Percentiles rank a stretch among this genome's conserved stretches.
Evolutionary conservation across 2,888 invertebrate genomes (phyloP).

Genomic region (Aporophyla nigra): DNA sequence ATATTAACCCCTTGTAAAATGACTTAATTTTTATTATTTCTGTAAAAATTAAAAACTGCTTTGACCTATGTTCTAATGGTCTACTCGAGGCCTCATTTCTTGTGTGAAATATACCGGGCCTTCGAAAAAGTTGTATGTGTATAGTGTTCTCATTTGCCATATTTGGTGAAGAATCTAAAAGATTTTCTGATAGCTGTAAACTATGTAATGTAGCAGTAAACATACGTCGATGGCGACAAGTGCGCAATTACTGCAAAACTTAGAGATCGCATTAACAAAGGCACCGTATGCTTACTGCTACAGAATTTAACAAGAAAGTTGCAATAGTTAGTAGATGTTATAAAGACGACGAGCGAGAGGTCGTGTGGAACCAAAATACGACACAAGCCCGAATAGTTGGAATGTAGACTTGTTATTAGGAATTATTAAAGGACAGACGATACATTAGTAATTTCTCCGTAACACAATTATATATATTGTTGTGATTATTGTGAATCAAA

Average conservation of each 20-base stretch:
- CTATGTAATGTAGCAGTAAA: conserved; percentile 20
- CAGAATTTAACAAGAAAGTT: conserved; percentile 31
- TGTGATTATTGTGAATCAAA: conserved; percentile 82
- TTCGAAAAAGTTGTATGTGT: conserved; percentile 12
- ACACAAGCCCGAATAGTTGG: conserved; percentile 34
- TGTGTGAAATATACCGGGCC: conserved; percentile 21
- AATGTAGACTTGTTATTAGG: conserved; percentile 56
- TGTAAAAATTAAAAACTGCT: conserved; percentile 22
- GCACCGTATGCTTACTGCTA: conserved; percentile 19
- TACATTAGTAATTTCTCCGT: conserved; percentile 50
- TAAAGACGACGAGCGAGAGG: conserved; percentile 4
- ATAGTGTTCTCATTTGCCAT: conserved; percentile 48
- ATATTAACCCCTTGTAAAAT: conserved; percentile 24
- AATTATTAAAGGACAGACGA: conserved; percentile 53
- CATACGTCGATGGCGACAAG: not conserved
- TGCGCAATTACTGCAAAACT: not conserved
- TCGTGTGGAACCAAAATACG: conserved; percentile 47
- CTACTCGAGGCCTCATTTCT: conserved; percentile 8
- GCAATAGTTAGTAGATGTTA: conserved; percentile 27
- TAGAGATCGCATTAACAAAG: not conserved
- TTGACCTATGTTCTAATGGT: conserved; percentile 1
- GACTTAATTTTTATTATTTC: conserved; percentile 10
- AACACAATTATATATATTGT: conserved; percentile 73
- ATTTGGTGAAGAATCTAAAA: conserved; percentile 50
- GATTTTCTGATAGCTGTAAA: conserved; percentile 25